Evolutionary conservation across 2,797 vertebrate species (phyloP).

Genomic region (Myotis findleyi): DNA sequence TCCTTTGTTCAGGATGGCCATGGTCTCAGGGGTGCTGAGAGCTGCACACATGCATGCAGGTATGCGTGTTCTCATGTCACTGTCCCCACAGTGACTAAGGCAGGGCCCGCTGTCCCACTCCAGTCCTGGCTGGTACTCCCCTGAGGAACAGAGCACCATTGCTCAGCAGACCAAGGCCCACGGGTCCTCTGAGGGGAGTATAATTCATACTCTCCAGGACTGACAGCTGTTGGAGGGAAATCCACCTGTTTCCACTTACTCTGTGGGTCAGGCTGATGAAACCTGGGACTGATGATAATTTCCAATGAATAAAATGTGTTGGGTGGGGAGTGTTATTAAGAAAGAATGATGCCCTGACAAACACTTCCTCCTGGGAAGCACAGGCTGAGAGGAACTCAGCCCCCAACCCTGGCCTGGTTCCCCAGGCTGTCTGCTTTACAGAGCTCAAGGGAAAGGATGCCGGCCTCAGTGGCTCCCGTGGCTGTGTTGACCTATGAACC

Average conservation of each 20-base stretch:
- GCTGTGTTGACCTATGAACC: too few species aligned
- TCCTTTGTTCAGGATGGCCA: background rate
- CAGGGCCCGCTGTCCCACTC: background rate
- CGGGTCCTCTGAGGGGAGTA: background rate
- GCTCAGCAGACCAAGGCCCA: background rate
- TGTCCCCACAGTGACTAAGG: background rate
- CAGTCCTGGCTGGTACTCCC: background rate
- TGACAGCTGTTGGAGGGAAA: slow-evolving; percentile 9
- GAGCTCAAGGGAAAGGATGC: background rate
- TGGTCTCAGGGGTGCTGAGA: accelerated
- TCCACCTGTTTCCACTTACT: slow-evolving; percentile 40
- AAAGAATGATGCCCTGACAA: background rate
- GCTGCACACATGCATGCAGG: background rate
- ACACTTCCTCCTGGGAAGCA: background rate
- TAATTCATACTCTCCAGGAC: background rate
- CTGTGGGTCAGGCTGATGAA: slow-evolving; percentile 34
- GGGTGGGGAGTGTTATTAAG: background rate
- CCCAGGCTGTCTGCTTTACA: background rate
- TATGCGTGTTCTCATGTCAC: background rate
- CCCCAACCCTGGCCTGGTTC: background rate
- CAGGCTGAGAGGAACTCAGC: background rate
- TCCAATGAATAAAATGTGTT: background rate
- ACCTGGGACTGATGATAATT: background rate
- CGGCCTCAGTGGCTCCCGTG: too few species aligned
- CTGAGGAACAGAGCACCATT: background rate